These are phyloP conservation scores for Scaptomyza tumidula DNA, from an alignment of 2,888 invertebrate species.

Conservation along the genomic window DNA sequence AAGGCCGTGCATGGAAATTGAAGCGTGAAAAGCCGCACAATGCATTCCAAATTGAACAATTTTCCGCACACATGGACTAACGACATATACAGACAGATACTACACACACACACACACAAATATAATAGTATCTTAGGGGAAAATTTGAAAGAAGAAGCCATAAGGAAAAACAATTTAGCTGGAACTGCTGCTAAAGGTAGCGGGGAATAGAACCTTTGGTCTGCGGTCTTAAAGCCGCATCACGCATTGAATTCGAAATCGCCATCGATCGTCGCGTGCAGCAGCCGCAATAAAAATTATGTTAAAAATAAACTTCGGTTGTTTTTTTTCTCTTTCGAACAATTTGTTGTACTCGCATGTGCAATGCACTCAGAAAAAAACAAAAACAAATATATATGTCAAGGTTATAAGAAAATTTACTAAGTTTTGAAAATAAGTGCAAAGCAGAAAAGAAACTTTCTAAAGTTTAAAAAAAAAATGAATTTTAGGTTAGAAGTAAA, in stretches of 20 bases:
- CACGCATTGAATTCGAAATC: constrained; percentile 65
- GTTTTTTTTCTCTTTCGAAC: constrained; percentile 2
- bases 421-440: too few species aligned
- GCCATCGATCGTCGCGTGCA: constrained; percentile 65
- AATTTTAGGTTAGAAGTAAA: too few species aligned
- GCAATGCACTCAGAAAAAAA: background rate
- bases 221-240: constrained; percentile 29
- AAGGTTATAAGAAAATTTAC: background rate
- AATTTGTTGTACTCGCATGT: background rate
- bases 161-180: constrained; percentile 53
- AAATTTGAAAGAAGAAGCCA: constrained; percentile 41
- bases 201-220: constrained; percentile 5
- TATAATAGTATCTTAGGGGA: constrained; percentile 15
- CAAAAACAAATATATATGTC: background rate
- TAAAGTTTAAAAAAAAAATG: too few species aligned
- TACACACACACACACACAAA: background rate
- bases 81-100: background rate
- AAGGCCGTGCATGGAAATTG: constrained; percentile 42
- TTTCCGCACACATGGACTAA: constrained; percentile 66
- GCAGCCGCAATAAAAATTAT: constrained; percentile 72
- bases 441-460: too few species aligned
- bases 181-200: constrained; percentile 43
- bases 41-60: constrained; percentile 54
- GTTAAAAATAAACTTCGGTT: constrained; percentile 69
- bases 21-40: constrained; percentile 40